Evolutionary conservation across 2,888 invertebrate species (phyloP).

Genomic region (Temnothorax ravouxi): DNA sequence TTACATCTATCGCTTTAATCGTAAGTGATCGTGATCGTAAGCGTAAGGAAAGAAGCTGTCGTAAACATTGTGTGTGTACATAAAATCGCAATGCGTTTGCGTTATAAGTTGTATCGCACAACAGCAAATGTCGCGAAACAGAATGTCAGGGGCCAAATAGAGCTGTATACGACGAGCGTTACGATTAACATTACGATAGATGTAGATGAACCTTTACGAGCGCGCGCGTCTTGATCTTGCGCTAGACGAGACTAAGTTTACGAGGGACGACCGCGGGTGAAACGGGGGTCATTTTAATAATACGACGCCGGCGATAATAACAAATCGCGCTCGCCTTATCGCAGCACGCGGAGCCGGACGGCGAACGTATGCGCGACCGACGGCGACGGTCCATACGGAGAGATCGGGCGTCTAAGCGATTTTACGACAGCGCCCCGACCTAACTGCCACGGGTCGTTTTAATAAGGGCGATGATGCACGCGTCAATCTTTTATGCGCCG

Average conservation of each 20-base stretch:
- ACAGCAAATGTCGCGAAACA: no score
- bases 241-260: slow-evolving; percentile 26
- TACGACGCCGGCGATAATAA: slow-evolving; percentile 63
- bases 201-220: neutral
- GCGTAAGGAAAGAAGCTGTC: no score
- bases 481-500: slow-evolving; percentile 38
- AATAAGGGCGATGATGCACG: slow-evolving; percentile 63
- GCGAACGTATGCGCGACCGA: slow-evolving; percentile 24
- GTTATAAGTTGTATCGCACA: no score
- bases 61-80: no score
- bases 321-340: slow-evolving; percentile 66
- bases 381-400: neutral
- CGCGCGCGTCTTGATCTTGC: neutral
- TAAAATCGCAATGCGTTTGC: no score
- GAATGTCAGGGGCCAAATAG: no score
- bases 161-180: no score
- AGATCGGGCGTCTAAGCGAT: slow-evolving; percentile 44
- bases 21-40: no score
- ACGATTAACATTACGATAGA: no score
- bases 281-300: slow-evolving; percentile 71
- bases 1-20: no score
- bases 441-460: slow-evolving; percentile 61
- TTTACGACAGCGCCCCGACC: slow-evolving; percentile 57
- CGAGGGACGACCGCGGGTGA: slow-evolving; percentile 19
- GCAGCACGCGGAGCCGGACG: slow-evolving; percentile 19